A percentile compares a stretch with the other conserved stretches of the same genome.
phyloP scores from a whole-genome alignment of 1,140 invertebrate genomes.

The Hirudo medicinalis region DNA sequence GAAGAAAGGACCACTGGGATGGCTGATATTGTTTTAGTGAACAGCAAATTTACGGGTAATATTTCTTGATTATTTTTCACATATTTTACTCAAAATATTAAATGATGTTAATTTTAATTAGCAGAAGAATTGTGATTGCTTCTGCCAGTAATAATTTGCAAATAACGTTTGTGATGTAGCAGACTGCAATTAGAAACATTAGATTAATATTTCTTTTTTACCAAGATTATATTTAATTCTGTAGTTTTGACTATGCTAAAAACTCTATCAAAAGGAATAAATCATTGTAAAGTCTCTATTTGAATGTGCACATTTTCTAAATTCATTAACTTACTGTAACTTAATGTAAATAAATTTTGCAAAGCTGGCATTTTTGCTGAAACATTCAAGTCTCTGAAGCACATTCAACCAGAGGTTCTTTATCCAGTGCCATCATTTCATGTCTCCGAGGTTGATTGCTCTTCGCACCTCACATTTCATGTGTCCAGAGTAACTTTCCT shows the following conservation, averaged over 20 bases:
- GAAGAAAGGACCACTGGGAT: conserved; percentile 75
- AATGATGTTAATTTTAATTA: neutral
- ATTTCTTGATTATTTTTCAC: conserved; percentile 18
- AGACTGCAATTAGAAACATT: no score
- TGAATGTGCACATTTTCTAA: neutral
- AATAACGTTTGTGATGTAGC: no score
- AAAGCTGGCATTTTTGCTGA: conserved; percentile 59
- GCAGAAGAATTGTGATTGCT: no score
- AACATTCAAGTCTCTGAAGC: conserved; percentile 60
- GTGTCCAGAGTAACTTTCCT: conserved; percentile 49
- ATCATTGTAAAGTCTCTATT: neutral
- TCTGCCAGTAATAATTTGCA: no score
- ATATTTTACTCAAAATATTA: conserved; percentile 10
- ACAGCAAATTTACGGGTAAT: conserved; percentile 80
- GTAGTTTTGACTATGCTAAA: no score
- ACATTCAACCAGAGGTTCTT: conserved; percentile 56
- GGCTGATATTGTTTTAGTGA: conserved; percentile 77
- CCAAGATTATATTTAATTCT: no score
- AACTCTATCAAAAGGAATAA: no score
- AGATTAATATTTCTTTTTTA: no score
- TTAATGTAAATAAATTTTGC: no score
- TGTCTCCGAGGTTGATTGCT: conserved; percentile 43
- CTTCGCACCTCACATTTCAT: conserved; percentile 40
- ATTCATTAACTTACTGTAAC: no score
- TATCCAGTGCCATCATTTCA: conserved; percentile 84